phyloP scores from a whole-genome alignment of 2,888 invertebrate species.

The Phlogophora meticulosa region DNA sequence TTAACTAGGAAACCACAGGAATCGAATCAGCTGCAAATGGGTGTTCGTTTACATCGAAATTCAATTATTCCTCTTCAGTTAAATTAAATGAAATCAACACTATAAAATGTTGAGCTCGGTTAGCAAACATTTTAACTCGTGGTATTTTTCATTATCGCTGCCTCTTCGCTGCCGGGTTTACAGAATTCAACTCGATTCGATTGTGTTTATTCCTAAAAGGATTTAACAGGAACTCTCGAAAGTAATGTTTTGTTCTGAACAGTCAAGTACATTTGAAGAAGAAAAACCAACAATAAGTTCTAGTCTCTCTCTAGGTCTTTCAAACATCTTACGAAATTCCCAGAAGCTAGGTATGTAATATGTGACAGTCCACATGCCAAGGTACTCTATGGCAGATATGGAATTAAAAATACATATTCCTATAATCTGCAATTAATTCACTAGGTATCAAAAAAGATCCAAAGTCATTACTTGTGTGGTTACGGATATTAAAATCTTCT shows the following conservation, averaged over 20 bases:
- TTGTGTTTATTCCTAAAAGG: conserved; percentile 13
- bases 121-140: conserved; percentile 34
- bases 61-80: not conserved
- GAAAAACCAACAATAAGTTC: not conserved
- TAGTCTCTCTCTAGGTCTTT: too few relatives aligned
- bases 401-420: too few relatives aligned
- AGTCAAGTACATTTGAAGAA: conserved; percentile 6
- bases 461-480: too few relatives aligned
- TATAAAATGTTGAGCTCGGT: not conserved
- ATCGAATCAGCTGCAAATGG: not conserved
- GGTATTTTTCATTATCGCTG: conserved; percentile 36
- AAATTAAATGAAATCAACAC: not conserved
- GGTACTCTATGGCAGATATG: too few relatives aligned
- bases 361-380: too few relatives aligned
- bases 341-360: too few relatives aligned
- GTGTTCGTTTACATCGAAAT: not conserved
- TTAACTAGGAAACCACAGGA: conserved; percentile 5
- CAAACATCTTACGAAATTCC: not conserved
- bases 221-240: not conserved
- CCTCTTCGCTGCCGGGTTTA: not conserved
- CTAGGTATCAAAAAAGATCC: too few relatives aligned
- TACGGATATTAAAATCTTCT: too few relatives aligned
- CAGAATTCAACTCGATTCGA: conserved; percentile 10
- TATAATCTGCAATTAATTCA: too few relatives aligned
- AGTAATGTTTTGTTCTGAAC: conserved; percentile 7